A percentile compares a stretch with the other conserved stretches of the same genome.
Evolutionary conservation across 2,888 invertebrate species (phyloP).

Genomic region (Ditula angustiorana): DNA sequence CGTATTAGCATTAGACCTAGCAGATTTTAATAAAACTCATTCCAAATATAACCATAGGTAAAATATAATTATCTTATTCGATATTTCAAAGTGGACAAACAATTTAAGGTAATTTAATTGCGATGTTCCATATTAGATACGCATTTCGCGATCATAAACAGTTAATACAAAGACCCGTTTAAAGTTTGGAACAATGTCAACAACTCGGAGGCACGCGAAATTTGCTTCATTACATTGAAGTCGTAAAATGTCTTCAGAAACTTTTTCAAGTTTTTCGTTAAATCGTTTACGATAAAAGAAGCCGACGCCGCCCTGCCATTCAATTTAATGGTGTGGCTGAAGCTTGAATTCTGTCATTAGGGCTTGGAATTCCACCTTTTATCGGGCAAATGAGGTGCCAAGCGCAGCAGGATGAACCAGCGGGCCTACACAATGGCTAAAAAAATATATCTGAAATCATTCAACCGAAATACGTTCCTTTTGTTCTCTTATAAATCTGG

Average conservation of each 20-base stretch:
- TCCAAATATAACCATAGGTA: background rate
- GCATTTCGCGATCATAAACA: constrained; percentile 27
- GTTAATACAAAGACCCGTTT: constrained; percentile 18
- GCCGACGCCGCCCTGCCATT: constrained; percentile 54
- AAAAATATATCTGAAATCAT: constrained; percentile 33
- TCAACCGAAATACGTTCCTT: constrained; percentile 25
- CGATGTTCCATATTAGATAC: background rate
- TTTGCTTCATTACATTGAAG: constrained; percentile 41
- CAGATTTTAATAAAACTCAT: background rate
- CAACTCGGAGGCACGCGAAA: constrained; percentile 25
- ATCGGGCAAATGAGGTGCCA: constrained; percentile 50
- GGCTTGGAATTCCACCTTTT: constrained; percentile 59
- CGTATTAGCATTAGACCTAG: background rate
- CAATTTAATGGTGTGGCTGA: constrained; percentile 57
- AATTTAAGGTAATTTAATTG: background rate
- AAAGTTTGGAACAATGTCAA: constrained; percentile 34
- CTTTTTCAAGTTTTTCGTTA: constrained; percentile 46
- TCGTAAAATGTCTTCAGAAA: constrained; percentile 41
- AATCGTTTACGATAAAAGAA: constrained; percentile 57
- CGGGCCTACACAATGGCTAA: constrained; percentile 29
- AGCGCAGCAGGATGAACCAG: constrained; percentile 36
- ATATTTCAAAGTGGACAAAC: background rate
- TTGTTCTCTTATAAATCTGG: constrained; percentile 28
- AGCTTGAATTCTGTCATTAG: constrained; percentile 62
- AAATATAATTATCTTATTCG: background rate